Evolutionary conservation across 2,888 invertebrate species (phyloP), one percentile per base, ranked within the genome.

Genomic region (Agrotis clavis): DNA sequence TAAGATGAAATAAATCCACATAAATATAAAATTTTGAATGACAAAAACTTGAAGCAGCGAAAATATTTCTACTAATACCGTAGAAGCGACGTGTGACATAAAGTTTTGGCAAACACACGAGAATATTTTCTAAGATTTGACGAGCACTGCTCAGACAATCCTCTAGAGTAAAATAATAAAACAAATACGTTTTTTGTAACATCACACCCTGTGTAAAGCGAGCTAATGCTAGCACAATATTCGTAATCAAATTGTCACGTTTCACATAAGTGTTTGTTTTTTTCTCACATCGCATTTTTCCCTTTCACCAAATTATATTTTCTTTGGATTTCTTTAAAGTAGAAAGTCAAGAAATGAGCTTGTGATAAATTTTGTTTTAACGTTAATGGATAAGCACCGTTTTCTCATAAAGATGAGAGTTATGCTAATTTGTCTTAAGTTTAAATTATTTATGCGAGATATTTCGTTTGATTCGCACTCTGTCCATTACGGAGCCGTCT

Each of bases 341-440:
- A 77, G 53, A 78, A 86, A 74, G 78, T 86, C 86, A 86, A 82
- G 83, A 79, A 83, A 86, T 82, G 74, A 83, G 84, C 71, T 76
- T 75, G 77, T 78, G 77, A 84, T 87, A 81, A 85, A 88, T 85
- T 74, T 79, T 80, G 82, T 89, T 86, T 83, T 84, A 84, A 77
- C 81, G 66, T 73, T 77, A 81, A 83, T 74, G 53, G 53, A 69
- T 59, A 48, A 51, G 47, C 73, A 71, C 71, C 30, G 14, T 72
- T 71, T 68, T 67, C 60, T 74, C 50, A 62, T 59, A 73, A 84
- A 75, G 69, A 74, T 62, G 67, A 74, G 70, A 74, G 60, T 67
- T 79, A 84, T 82, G 86, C 60, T 82, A 81, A 82, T 82, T 70
- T 70, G 56, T 65, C 25, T 72, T 59, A 67, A 77, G 60, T 71